Evolutionary conservation across 2,113 vertebrate species (phyloP), one percentile per base, ranked within the genome.

Genomic region (Tetrao urogallus): DNA sequence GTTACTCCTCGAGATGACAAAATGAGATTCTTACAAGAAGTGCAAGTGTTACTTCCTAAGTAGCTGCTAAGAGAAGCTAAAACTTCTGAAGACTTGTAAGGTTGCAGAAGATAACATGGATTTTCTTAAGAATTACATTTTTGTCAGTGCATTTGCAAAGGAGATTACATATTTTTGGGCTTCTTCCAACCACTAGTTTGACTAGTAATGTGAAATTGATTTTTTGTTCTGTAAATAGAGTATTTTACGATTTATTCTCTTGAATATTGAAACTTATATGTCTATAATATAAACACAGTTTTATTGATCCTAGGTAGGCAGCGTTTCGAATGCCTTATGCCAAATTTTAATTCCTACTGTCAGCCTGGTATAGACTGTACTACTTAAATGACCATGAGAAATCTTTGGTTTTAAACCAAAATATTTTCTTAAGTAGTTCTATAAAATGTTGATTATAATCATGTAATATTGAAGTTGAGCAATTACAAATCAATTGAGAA

Each of bases 401-500:
- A 11, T 58, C 11, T 57, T 40, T 12, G 6, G 2, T 21, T 87
- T 89, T 82, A 54, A 82, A 91, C 47, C 19, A 45, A 82, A 25
- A 5, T 24, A 18, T 9, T 80, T 11, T 65, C 88, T 16, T 54
- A 77, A 88, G 65, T 6, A 2, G 14, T 60, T 83, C 56, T 79
- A 11, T 80, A 32, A 27, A 64, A 12, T 42, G 5, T 25, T 76
- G 30, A 16, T 84, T 93, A 13, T 9, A 32, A 9, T 28, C 36
- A 2, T 36, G 14, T 70, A 27, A 18, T 8, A 27, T 27, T 72
- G 27, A 74, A 1, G 2, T 11, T 0, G 1, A 65, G 27, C 30
- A 73, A 43, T 50, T 71, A 34, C 10, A 64, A 57, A 91, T 73
- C 0, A 2, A 17, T 43, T 60, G 74, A 83, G 58, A 89, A 90